phyloP scores from a whole-genome alignment of 2,797 vertebrate genomes.

The Coendou prehensilis region DNA sequence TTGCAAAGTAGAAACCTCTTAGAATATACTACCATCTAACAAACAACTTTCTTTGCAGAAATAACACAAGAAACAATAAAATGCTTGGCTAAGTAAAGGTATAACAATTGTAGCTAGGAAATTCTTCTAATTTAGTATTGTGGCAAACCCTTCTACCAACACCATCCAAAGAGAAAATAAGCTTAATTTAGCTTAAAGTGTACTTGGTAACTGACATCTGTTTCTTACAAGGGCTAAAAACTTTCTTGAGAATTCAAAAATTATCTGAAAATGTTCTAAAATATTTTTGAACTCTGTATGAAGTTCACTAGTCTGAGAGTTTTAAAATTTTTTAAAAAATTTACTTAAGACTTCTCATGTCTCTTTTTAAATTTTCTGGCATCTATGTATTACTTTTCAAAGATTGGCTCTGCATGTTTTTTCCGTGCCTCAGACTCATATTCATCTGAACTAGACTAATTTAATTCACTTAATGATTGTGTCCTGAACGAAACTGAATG shows the following conservation, averaged over 20 bases:
- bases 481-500: background rate
- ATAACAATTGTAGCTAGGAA: background rate
- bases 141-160: background rate
- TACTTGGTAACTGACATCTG: background rate
- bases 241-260: background rate
- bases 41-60: background rate
- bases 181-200: background rate
- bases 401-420: background rate
- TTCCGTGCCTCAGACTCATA: background rate
- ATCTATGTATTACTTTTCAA: background rate
- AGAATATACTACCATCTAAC: background rate
- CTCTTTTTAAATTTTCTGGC: background rate
- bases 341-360: background rate
- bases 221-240: background rate
- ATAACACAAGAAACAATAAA: background rate
- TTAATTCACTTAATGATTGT: slow-evolving; percentile 28
- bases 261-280: background rate
- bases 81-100: background rate
- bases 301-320: background rate
- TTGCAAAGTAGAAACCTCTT: background rate
- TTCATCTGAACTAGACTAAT: slow-evolving; percentile 21
- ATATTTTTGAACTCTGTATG: background rate
- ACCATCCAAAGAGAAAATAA: background rate
- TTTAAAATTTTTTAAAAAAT: background rate
- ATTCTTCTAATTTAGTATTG: background rate